Evolutionary conservation across 2,888 invertebrate genomes (phyloP), one percentile per base, ranked within the genome.

Genomic region (Dryococelus australis): DNA sequence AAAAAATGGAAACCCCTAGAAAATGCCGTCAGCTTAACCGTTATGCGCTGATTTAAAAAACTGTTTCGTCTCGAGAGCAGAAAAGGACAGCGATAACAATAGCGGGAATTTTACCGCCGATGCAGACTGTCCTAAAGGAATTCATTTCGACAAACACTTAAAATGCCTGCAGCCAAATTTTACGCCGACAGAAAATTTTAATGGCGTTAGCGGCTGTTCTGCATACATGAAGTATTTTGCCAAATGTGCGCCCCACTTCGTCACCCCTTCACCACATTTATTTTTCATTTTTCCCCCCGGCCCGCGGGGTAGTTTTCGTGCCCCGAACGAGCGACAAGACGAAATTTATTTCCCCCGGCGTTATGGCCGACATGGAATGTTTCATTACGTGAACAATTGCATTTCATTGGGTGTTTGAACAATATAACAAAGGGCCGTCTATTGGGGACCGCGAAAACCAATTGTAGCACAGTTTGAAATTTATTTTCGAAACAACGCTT

Each of bases 311-410:
- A 65, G 65, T 24, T 65, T 65, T n/a, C 65, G 65, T n/a, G 10
- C 65, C 65, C n/a, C 65, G 65, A 65, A 65, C 65, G 65, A 16
- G 65, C 65, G 65, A n/a, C 65, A 24, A 65, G n/a, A 65, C 65
- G n/a, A 65, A 65, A 65, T 65, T 65, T 65, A 65, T 65, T 65
- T 65, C 65, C 65, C 65, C 65, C 65, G 65, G 65, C 65, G 65
- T 65, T 65, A 65, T 65, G 65, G 65, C 65, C 24, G 65, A 65
- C 65, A 65, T n/a, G 65, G 65, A 65, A 65, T 65, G 65, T 65
- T 65, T 65, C 65, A 65, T 65, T 65, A 65, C 65, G 65, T 65
- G 65, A 65, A 65, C 65, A 65, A 65, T 65, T 65, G 65, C 65
- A 65, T 65, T 65, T 65, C 65, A 65, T 65, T 65, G 65, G 65